Percentiles rank a stretch among this genome's conserved stretches.
phyloP scores from a whole-genome alignment of 2,113 vertebrate species.

The Passer montanus region DNA sequence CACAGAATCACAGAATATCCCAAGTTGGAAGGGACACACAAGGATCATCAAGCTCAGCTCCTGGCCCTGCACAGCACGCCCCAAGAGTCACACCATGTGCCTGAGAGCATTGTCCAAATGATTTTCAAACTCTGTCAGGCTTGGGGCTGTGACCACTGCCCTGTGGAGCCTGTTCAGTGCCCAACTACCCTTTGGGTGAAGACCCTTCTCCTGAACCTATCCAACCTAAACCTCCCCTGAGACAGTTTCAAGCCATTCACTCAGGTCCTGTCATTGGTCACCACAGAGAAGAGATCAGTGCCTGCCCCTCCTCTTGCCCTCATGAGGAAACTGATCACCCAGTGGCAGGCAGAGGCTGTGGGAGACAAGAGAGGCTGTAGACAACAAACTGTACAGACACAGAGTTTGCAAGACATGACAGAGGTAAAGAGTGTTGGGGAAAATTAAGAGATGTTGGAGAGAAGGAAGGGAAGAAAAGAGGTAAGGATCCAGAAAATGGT shows the following conservation, averaged over 20 bases:
- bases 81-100: not conserved
- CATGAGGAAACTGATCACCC: not conserved
- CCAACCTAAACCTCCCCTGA: not conserved
- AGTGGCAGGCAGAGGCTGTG: not conserved
- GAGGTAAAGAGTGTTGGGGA: not conserved
- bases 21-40: not conserved
- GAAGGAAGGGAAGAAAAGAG: not conserved
- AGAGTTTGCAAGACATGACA: not conserved
- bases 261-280: fast-evolving
- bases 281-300: not conserved
- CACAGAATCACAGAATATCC: not conserved
- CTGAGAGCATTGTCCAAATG: fast-evolving
- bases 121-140: not conserved
- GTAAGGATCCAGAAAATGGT: not conserved
- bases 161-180: not conserved
- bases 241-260: not conserved
- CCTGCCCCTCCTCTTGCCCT: not conserved
- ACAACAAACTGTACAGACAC: not conserved
- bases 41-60: not conserved
- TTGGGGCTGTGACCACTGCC: not conserved
- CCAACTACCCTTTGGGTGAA: not conserved
- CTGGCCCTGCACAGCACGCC: not conserved
- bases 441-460: not conserved
- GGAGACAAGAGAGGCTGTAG: not conserved
- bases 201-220: not conserved